Conservation (phyloP, 2,113 vertebrate species). For the Cercopithecus mona region DNA sequence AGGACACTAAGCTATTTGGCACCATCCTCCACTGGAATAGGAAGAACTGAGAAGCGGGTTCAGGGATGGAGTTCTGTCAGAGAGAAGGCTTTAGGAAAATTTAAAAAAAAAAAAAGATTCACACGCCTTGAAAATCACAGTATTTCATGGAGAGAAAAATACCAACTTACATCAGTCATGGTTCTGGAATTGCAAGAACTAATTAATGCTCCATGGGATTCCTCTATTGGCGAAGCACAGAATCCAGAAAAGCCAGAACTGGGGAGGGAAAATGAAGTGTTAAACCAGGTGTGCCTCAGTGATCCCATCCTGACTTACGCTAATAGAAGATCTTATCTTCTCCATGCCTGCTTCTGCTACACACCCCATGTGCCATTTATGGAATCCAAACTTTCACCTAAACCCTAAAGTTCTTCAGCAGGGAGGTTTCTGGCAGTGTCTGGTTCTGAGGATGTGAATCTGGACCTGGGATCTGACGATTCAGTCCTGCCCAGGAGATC, state of each 20-base stretch:
- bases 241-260: slow-evolving; percentile 49
- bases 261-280: background rate
- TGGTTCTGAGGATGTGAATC: background rate
- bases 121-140: background rate
- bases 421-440: background rate
- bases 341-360: background rate
- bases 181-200: background rate
- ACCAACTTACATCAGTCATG: slow-evolving; percentile 61
- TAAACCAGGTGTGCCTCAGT: background rate
- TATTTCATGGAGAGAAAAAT: slow-evolving; percentile 28
- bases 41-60: background rate
- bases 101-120: background rate
- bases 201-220: background rate
- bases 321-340: background rate
- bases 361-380: background rate
- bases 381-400: background rate
- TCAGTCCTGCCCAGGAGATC: background rate
- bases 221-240: background rate
- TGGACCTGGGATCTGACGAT: background rate
- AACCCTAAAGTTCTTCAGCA: background rate
- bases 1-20: background rate
- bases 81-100: background rate
- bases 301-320: background rate
- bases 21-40: background rate
- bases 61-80: background rate